Evolutionary conservation across 2,113 vertebrate genomes (phyloP).

Genomic region (Scomber scombrus): DNA sequence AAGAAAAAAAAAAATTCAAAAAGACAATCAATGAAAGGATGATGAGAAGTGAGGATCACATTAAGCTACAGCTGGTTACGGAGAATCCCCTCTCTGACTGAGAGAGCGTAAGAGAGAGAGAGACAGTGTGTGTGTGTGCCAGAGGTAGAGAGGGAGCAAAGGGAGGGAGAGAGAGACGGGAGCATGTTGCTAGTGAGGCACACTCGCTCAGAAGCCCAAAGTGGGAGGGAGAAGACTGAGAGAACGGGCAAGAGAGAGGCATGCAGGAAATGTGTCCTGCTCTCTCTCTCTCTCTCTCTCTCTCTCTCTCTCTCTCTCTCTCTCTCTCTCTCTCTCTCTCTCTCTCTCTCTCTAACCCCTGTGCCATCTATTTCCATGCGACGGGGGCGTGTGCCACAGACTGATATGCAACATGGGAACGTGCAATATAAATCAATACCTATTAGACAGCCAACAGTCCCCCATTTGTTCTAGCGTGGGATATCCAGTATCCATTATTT

Average conservation of each 20-base stretch:
- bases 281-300: constrained; percentile 16
- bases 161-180: constrained; percentile 17
- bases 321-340: no score
- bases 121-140: constrained; percentile 25
- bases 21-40: constrained; percentile 42
- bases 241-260: constrained; percentile 53
- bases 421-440: constrained; percentile 23
- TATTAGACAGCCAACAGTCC: background rate
- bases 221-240: constrained; percentile 57
- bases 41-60: constrained; percentile 51
- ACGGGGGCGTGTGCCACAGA: constrained; percentile 26
- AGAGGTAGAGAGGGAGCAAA: constrained; percentile 36
- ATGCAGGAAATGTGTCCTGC: constrained; percentile 74
- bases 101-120: constrained; percentile 36
- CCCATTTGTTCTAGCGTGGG: background rate
- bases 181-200: constrained; percentile 27
- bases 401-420: constrained; percentile 28
- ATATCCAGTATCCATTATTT: constrained; percentile 20
- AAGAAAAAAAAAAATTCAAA: constrained; percentile 8
- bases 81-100: constrained; percentile 64
- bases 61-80: constrained; percentile 71
- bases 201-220: constrained; percentile 49
- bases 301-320: no score
- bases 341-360: constrained; percentile 33
- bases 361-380: constrained; percentile 72